Percentiles rank a stretch among this genome's conserved stretches.
These are phyloP conservation scores for Drosophila pseudotalamancana DNA, from an alignment of 2,888 invertebrate genomes.

Conservation along the genomic window DNA sequence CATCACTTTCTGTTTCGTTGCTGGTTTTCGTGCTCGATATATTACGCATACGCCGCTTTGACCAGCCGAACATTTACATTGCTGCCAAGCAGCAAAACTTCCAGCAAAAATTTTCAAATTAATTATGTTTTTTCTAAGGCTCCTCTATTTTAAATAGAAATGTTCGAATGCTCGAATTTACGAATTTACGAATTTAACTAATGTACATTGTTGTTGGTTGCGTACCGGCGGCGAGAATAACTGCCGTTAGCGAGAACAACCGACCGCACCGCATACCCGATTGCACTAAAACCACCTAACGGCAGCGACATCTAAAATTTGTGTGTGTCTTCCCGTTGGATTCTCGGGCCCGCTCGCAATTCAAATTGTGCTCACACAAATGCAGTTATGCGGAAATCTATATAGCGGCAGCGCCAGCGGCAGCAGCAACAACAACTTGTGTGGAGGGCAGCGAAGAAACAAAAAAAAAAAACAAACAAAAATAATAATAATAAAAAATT, in stretches of 20 bases:
- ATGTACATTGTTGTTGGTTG: slow-evolving; percentile 6
- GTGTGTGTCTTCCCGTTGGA: slow-evolving; percentile 53
- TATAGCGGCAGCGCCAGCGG: background rate
- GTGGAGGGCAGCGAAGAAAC: slow-evolving; percentile 9
- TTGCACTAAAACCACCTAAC: slow-evolving; percentile 71
- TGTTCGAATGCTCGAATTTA: no score
- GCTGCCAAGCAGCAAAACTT: slow-evolving; percentile 22
- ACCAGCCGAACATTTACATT: slow-evolving; percentile 22
- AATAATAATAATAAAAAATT: slow-evolving; percentile 22
- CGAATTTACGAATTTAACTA: background rate
- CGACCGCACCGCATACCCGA: slow-evolving; percentile 74
- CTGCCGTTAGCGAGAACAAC: slow-evolving; percentile 42
- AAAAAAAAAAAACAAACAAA: slow-evolving; percentile 1
- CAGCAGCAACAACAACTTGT: background rate
- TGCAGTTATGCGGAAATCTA: slow-evolving; percentile 58
- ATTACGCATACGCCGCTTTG: slow-evolving; percentile 74
- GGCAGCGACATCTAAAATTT: slow-evolving; percentile 28
- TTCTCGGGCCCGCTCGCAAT: slow-evolving; percentile 35
- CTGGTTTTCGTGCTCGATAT: slow-evolving; percentile 47
- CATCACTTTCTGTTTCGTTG: slow-evolving; percentile 75
- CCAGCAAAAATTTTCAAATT: background rate
- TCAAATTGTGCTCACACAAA: slow-evolving; percentile 34
- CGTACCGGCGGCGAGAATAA: slow-evolving; percentile 39
- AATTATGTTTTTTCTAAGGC: background rate
- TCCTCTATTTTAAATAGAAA: background rate